Conservation (phyloP, 2,113 vertebrate species). For the Dicrurus megarhynchus region DNA sequence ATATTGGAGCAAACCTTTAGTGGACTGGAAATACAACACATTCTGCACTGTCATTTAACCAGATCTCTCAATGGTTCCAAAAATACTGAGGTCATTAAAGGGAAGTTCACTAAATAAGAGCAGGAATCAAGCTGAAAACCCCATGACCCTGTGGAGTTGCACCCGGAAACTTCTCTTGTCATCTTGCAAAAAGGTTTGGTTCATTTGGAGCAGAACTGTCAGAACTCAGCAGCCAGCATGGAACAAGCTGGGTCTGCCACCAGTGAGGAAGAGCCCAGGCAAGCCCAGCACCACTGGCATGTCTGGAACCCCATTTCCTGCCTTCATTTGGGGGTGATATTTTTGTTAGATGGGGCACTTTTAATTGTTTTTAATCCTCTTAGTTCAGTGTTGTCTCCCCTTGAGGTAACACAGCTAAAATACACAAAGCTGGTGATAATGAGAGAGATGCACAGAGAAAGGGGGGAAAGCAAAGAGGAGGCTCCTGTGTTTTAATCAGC, state of each 20-base stretch:
- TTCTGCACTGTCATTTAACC: neutral
- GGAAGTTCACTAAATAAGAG: neutral
- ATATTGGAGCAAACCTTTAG: neutral
- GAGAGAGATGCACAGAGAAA: neutral
- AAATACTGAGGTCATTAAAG: neutral
- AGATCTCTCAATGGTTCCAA: neutral
- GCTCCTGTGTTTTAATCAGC: neutral
- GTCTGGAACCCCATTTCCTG: neutral
- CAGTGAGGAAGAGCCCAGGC: neutral
- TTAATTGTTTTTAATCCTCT: neutral
- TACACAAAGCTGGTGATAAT: neutral
- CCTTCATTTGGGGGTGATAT: fast-evolving
- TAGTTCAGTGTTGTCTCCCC: neutral
- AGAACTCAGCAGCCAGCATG: neutral
- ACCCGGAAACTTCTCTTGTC: neutral
- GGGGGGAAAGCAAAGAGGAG: neutral
- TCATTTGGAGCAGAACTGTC: neutral
- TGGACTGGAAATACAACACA: neutral
- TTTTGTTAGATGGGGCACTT: neutral
- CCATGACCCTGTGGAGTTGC: neutral
- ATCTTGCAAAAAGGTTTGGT: neutral
- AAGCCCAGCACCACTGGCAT: neutral
- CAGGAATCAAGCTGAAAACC: neutral
- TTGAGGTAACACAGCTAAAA: neutral
- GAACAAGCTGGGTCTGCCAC: neutral